These are phyloP conservation scores for Phaethornis superciliosus DNA, from an alignment of 2,113 vertebrate species.

Conservation along the genomic window DNA sequence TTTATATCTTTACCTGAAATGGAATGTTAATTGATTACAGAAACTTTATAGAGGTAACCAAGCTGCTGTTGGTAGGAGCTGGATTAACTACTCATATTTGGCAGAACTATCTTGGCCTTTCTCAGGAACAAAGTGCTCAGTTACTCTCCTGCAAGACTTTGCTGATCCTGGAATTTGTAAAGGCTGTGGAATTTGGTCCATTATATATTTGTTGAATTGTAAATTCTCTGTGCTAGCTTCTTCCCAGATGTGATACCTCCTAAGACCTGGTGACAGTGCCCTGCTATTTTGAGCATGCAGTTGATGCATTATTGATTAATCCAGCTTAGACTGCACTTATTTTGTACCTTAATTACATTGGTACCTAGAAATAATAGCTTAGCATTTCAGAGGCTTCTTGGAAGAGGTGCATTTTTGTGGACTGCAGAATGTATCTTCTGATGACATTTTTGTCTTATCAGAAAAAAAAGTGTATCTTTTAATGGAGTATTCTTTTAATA, in stretches of 20 bases:
- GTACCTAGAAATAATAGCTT: slow-evolving; percentile 16
- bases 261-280: slow-evolving; percentile 16
- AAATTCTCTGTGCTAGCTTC: not conserved
- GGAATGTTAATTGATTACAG: not conserved
- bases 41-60: not conserved
- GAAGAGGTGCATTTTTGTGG: not conserved
- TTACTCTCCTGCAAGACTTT: not conserved
- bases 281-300: slow-evolving; percentile 39
- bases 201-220: not conserved
- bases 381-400: slow-evolving; percentile 23
- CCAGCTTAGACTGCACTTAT: not conserved
- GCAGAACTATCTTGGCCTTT: not conserved
- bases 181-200: not conserved
- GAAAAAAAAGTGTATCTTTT: not conserved
- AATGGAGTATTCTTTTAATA: not conserved
- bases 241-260: not conserved
- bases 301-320: slow-evolving; percentile 60
- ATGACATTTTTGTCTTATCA: not conserved
- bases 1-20: not conserved
- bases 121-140: not conserved
- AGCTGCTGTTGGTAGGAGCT: not conserved
- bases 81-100: not conserved
- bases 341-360: slow-evolving; percentile 30
- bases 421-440: not conserved
- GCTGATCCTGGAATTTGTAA: not conserved